These are phyloP conservation scores for Penaeus vannamei DNA, from an alignment of 1,140 invertebrate species.

Conservation along the genomic window DNA sequence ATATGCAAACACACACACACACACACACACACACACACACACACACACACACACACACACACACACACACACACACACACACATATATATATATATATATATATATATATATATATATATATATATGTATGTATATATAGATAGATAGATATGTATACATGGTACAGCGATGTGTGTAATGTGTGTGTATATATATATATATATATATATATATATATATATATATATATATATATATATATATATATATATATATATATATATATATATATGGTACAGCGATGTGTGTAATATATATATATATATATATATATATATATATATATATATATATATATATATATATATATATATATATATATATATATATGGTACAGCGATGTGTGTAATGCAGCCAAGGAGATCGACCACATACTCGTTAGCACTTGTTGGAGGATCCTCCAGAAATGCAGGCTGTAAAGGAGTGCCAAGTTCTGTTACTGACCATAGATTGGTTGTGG, in stretches of 20 bases:
- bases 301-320: too few relatives aligned
- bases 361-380: too few relatives aligned
- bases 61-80: not conserved
- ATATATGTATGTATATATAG: slow-evolving; percentile 11
- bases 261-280: not conserved
- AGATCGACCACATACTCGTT: too few relatives aligned
- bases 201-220: not conserved
- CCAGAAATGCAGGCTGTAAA: too few relatives aligned
- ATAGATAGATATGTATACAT: not conserved
- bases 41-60: not conserved
- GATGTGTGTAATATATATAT: too few relatives aligned
- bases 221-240: not conserved
- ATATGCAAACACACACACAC: not conserved
- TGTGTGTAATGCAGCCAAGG: too few relatives aligned
- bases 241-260: not conserved
- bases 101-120: slow-evolving; percentile 27
- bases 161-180: too few relatives aligned
- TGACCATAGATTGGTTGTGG: too few relatives aligned
- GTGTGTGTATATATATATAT: not conserved
- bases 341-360: too few relatives aligned
- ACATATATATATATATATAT: slow-evolving; percentile 3
- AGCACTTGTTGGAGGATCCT: too few relatives aligned
- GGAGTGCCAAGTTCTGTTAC: too few relatives aligned
- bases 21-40: not conserved
- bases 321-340: too few relatives aligned